Evolutionary conservation across 2,888 invertebrate genomes (phyloP), one percentile per base, ranked within the genome.

Genomic region (Aleiodes testaceus): DNA sequence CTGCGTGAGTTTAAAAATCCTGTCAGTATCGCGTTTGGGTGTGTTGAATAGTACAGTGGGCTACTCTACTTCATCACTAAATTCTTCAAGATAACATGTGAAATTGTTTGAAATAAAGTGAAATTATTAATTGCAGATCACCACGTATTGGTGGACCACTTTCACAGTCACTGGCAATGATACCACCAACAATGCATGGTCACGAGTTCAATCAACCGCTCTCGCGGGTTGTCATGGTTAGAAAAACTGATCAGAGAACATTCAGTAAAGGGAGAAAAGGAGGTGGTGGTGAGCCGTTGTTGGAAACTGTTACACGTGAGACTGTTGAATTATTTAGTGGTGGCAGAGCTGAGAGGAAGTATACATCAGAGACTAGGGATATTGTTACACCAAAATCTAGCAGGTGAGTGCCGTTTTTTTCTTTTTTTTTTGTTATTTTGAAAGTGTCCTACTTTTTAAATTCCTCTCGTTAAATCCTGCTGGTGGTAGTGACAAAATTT

Each of bases 161-260:
- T 36, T 86, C 87, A 44, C 86, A 86, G 75, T 86, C 87, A 55
- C 75, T 87, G 77, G 84, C 87, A 64, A 86, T 87, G 87, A 87
- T 87, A 68, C 87, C 87, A 69, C 87, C 87, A 22, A 87, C 87
- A 74, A 87, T 87, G 87, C 87, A 87, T 77, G 87, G 87, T 18
- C 87, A 87, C 77, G 87, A 87, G 72, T 87, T 87, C 75, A 87
- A 87, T 79, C 86, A 87, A 72, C 87, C 87, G 42, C 87, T 90
- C 77, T 91, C 91, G 79, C 87, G 92, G 83, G 91, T 92, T 79
- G 91, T 92, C 77, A 92, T 92, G 92, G 92, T 92, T 66, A 89
- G 92, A 77, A 92, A 92, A 88, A 92, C 91, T 76, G 92, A 92
- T 83, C 91, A 92, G 83, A 88, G 92, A 81, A 91, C 91, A 4